Evolutionary conservation across 2,888 invertebrate species (phyloP).

Genomic region (Caenorhabditis sulstoni): DNA sequence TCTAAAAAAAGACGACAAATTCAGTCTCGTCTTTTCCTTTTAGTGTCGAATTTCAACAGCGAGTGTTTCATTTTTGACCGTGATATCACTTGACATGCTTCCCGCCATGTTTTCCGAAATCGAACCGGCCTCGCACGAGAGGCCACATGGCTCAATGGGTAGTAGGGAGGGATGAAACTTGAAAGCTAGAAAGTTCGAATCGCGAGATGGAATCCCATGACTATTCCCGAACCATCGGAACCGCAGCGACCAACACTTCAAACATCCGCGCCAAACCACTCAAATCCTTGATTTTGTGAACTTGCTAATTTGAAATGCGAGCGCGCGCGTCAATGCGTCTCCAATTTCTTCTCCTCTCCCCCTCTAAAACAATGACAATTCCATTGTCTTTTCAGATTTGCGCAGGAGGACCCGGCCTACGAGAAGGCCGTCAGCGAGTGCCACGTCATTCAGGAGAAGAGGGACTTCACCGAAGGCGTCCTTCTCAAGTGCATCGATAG

Average conservation of each 20-base stretch:
- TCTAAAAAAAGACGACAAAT: conserved; percentile 9
- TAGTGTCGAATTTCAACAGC: no score
- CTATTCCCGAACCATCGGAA: no score
- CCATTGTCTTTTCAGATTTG: conserved; percentile 60
- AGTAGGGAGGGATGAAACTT: no score
- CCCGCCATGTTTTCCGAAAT: not conserved
- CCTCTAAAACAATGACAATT: no score
- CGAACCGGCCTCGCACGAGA: not conserved
- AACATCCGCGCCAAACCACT: not conserved
- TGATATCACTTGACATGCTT: conserved; percentile 49
- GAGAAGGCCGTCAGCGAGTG: conserved; percentile 76
- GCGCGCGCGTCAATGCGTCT: no score
- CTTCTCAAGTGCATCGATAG: conserved; percentile 77
- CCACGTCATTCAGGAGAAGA: conserved; percentile 67
- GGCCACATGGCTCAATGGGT: no score
- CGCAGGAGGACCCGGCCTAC: conserved; percentile 69
- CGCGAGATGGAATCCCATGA: no score
- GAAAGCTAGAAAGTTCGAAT: not conserved
- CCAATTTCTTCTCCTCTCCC: no score
- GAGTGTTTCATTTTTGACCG: not conserved
- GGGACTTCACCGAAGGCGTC: conserved; percentile 72
- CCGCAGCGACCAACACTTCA: not conserved
- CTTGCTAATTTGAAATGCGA: conserved; percentile 7
- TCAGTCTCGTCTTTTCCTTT: not conserved
- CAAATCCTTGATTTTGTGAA: conserved; percentile 36